Base-by-base conservation (phyloP, 37 sponge, comb jelly and placozoan species). In the Halichondria panicea region DNA sequence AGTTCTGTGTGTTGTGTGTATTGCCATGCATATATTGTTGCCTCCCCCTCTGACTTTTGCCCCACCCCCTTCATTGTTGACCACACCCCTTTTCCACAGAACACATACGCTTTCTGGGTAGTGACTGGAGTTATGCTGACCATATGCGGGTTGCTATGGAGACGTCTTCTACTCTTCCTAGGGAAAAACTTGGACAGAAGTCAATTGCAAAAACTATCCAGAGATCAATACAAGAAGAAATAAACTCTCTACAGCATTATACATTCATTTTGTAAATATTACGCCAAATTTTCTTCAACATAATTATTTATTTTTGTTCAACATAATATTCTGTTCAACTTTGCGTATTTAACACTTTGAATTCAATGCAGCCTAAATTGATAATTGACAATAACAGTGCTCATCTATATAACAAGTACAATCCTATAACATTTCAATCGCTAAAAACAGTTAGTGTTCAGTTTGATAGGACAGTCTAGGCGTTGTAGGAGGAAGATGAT, bases 401-500 rank as follows among this genome's bases (percentile, higher is more conserved):
- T n/a, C n/a, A n/a, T n/a, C n/a, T n/a, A n/a, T n/a, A n/a, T n/a
- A n/a, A n/a, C n/a, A n/a, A n/a, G n/a, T n/a, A n/a, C n/a, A n/a
- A n/a, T 40, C 43, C 43, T 38, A 43, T 40, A 38, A 66, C 4
- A 25, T 6, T 36, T 63, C 24, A 58, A 58, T 18, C 60, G 6
- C 60, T 6, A 58, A 58, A 58, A 58, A n/a, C 57, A 56, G 5
- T 28, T 12, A 28, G 4, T 28, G 57, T 24, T 28, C 57, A 9
- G 5, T 56, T 9, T 56, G 5, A 28, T 9, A 3, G 57, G 11
- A n/a, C n/a, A n/a, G n/a, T n/a, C n/a, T n/a, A 91, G 34, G 92
- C 92, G 53, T 76, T 75, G 77, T 91, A 91, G 37, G 92, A 79
- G 1, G 84, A 82, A 25, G 88, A 71, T 0, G 94, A 93, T 43